phyloP scores from a whole-genome alignment of 2,797 vertebrate species.

The Phoxinus dragarum region DNA sequence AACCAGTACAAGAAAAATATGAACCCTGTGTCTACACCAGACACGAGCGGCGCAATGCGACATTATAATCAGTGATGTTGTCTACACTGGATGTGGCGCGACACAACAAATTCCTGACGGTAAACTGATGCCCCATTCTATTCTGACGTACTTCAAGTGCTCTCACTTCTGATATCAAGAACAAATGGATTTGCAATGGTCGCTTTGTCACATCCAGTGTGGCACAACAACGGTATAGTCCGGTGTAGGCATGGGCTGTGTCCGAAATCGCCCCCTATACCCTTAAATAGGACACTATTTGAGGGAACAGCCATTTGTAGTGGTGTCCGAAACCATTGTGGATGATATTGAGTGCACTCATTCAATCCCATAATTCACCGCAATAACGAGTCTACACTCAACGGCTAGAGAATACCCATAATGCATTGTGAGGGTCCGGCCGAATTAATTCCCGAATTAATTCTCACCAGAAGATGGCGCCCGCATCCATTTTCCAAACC shows the following conservation, averaged over 20 bases:
- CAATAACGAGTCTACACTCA: not conserved
- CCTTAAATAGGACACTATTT: not conserved
- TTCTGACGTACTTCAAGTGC: not conserved
- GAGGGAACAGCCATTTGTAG: not conserved
- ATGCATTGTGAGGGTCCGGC: not conserved
- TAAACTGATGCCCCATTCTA: not conserved
- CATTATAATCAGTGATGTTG: not conserved
- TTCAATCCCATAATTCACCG: not conserved
- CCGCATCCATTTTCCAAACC: too few species aligned
- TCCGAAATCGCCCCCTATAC: not conserved
- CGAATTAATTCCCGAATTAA: not conserved
- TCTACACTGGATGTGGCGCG: not conserved
- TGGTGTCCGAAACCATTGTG: not conserved
- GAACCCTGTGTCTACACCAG: not conserved
- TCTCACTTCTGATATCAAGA: not conserved
- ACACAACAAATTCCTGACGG: not conserved
- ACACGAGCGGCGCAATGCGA: not conserved
- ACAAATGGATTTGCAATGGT: not conserved
- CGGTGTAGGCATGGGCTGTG: not conserved
- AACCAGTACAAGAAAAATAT: not conserved
- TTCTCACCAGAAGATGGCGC: too few species aligned
- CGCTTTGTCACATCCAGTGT: not conserved
- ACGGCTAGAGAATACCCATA: not conserved
- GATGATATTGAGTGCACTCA: not conserved
- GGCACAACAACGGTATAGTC: not conserved